Conservation (phyloP, 2,797 vertebrate species). For the Falco novaeseelandiae region DNA sequence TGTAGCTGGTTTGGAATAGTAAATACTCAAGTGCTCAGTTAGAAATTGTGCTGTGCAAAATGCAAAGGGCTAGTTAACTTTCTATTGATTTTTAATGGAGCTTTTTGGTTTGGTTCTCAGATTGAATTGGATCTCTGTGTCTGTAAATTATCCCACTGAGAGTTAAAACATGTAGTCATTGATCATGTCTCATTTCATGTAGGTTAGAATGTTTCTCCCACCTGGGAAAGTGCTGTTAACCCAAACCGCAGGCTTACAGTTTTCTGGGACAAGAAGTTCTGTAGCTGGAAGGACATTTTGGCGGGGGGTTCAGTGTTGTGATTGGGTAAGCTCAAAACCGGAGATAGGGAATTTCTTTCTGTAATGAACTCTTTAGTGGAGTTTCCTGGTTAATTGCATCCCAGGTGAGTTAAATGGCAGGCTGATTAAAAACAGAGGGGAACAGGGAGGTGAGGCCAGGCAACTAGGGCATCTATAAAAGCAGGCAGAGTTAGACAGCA, state of each 20-base stretch:
- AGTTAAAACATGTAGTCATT: background rate
- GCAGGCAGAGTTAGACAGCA: background rate
- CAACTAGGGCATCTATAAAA: conserved; percentile 9
- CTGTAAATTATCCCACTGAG: conserved; percentile 3
- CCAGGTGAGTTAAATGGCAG: conserved; percentile 2
- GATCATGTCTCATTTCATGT: conserved; percentile 17
- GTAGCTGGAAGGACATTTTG: conserved; percentile 8
- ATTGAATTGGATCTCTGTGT: background rate
- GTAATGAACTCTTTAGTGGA: conserved; percentile 18
- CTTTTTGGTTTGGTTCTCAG: conserved; percentile 39
- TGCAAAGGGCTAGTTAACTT: conserved; percentile 5
- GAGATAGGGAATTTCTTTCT: background rate
- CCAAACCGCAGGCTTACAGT: background rate
- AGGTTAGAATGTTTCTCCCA: background rate
- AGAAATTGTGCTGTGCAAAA: background rate
- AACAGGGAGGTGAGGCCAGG: background rate
- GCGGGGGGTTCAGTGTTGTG: background rate
- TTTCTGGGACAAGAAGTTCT: background rate
- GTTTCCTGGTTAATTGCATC: conserved; percentile 16
- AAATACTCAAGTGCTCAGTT: conserved; percentile 10
- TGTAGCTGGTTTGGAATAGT: conserved; percentile 2
- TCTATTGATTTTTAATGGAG: conserved; percentile 46
- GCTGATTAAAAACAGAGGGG: conserved; percentile 1
- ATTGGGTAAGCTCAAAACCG: background rate
- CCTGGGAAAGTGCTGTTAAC: conserved; percentile 7